phyloP scores from a whole-genome alignment of 2,113 vertebrate genomes.

The Anhinga rufa region DNA sequence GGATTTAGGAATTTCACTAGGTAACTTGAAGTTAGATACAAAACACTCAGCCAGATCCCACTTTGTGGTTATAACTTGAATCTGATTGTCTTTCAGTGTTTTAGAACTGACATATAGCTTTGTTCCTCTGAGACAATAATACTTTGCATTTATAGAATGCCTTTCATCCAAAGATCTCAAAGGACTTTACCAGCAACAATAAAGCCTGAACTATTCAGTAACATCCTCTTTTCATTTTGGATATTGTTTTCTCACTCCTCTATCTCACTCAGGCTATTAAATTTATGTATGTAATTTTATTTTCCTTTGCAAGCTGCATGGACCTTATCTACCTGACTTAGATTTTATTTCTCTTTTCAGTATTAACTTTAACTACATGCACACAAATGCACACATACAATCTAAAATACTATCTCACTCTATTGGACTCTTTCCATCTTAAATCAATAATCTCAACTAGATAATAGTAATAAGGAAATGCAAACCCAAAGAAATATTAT shows the following conservation, averaged over 20 bases:
- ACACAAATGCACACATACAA: background rate
- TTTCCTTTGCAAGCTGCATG: background rate
- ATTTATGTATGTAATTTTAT: background rate
- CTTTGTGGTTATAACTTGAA: background rate
- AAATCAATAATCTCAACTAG: slow-evolving; percentile 19
- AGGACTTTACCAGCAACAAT: background rate
- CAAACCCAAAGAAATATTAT: background rate
- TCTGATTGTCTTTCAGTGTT: background rate
- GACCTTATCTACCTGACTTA: background rate
- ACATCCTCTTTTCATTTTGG: background rate
- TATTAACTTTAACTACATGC: background rate
- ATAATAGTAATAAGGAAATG: background rate
- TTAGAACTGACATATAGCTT: background rate
- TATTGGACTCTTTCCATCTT: background rate
- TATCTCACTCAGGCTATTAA: background rate
- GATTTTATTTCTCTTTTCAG: background rate
- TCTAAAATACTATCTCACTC: background rate
- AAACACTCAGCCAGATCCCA: background rate
- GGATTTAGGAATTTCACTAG: background rate
- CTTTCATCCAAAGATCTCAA: background rate
- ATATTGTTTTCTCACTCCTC: background rate
- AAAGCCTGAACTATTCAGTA: background rate
- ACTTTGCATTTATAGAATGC: background rate
- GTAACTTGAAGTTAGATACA: background rate
- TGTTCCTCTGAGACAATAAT: background rate